A percentile compares a stretch with the other conserved stretches of the same genome.
These are phyloP conservation scores for Cosmopolites sordidus DNA, from an alignment of 2,888 invertebrate genomes.

Conservation along the genomic window DNA sequence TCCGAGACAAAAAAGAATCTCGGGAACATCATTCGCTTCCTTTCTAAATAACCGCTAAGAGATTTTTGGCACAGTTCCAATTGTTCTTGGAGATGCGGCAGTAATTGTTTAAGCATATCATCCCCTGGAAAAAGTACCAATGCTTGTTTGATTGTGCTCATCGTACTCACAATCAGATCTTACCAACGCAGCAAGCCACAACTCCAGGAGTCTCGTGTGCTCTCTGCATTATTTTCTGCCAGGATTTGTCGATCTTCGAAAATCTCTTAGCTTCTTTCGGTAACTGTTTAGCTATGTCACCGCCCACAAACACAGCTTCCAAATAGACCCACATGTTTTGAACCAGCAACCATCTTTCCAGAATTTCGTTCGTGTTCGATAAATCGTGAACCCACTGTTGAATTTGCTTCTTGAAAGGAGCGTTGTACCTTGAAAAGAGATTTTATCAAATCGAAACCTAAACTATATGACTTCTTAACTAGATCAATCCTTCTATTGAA, in stretches of 20 bases:
- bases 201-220: slow-evolving; percentile 96
- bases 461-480: no score
- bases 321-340: slow-evolving; percentile 99
- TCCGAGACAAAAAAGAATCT: slow-evolving; percentile 93
- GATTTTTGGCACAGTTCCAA: slow-evolving; percentile 96
- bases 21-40: slow-evolving; percentile 89
- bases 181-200: slow-evolving; percentile 87
- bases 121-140: slow-evolving; percentile 57
- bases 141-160: neutral
- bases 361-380: slow-evolving; percentile 92
- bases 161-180: slow-evolving; percentile 13
- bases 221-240: slow-evolving; percentile 97
- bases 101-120: slow-evolving; percentile 82
- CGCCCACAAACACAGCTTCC: slow-evolving; percentile 96
- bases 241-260: slow-evolving; percentile 95
- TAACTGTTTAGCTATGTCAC: slow-evolving; percentile 96
- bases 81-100: slow-evolving; percentile 94
- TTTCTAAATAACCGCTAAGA: slow-evolving; percentile 88
- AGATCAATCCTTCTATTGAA: no score
- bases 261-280: slow-evolving; percentile 93
- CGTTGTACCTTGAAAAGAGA: slow-evolving; percentile 73
- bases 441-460: no score
- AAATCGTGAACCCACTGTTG: slow-evolving; percentile 93
- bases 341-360: slow-evolving; percentile 92
- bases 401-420: slow-evolving; percentile 93